Percentiles rank a stretch among this genome's conserved stretches.
These are phyloP conservation scores for Ptychodera flava DNA, from an alignment of 35 echinoderm and acorn worm genomes.

Conservation along the genomic window DNA sequence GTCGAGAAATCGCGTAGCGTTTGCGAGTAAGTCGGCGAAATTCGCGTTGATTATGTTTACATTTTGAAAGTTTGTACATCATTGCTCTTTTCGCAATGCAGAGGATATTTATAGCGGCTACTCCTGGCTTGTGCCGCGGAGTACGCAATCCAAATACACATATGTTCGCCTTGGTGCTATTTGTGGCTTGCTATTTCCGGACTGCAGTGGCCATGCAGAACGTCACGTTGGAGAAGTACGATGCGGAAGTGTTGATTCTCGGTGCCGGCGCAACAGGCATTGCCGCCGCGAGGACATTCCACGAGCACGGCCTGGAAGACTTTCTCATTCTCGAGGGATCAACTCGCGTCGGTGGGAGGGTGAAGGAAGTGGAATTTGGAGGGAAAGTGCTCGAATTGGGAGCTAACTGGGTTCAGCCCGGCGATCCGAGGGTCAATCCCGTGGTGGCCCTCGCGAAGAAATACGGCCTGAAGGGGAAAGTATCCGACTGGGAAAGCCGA, in stretches of 20 bases:
- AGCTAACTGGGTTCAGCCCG: slow-evolving; percentile 37
- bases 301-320: slow-evolving; percentile 24
- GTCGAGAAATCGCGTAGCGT: background rate
- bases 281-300: slow-evolving; percentile 14
- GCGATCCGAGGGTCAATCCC: background rate
- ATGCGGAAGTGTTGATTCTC: slow-evolving; percentile 25
- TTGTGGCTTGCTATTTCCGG: background rate
- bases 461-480: background rate
- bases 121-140: background rate
- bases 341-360: slow-evolving; percentile 28
- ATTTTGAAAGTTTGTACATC: background rate
- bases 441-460: background rate
- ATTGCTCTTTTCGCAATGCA: background rate
- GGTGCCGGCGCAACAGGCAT: slow-evolving; percentile 33
- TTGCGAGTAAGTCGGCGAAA: background rate
- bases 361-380: slow-evolving; percentile 39
- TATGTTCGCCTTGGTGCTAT: background rate
- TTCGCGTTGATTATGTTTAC: background rate
- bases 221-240: background rate
- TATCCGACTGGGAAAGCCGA: background rate
- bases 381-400: slow-evolving; percentile 25
- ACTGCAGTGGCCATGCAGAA: background rate
- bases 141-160: background rate
- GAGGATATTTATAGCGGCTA: background rate
- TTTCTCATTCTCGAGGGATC: slow-evolving; percentile 34